Percentiles rank a stretch among this genome's conserved stretches.
phyloP scores from a whole-genome alignment of 2,888 invertebrate species.

The Eustalomyia histrio region DNA sequence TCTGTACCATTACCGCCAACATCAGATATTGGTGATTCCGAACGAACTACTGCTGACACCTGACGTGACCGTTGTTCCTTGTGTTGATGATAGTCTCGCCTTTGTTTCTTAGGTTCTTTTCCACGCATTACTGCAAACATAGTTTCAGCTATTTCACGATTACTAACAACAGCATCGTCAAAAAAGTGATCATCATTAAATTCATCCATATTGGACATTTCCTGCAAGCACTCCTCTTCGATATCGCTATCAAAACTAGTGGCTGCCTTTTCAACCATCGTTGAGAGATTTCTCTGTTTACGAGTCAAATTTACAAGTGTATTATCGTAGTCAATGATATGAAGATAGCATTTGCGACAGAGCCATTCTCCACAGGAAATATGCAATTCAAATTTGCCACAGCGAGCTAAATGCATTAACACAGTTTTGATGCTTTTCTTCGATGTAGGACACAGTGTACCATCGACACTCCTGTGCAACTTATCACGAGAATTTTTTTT shows the following conservation, averaged over 20 bases:
- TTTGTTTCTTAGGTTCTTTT: neutral
- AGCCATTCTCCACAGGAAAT: slow-evolving; percentile 58
- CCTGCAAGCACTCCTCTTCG: slow-evolving; percentile 65
- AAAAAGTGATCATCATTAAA: slow-evolving; percentile 65
- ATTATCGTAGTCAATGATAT: slow-evolving; percentile 64
- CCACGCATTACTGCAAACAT: slow-evolving; percentile 63
- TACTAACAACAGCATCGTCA: slow-evolving; percentile 64
- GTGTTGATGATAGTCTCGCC: neutral
- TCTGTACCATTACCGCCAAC: neutral
- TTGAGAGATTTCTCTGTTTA: slow-evolving; percentile 65
- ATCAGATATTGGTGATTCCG: neutral
- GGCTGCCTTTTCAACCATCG: slow-evolving; percentile 65
- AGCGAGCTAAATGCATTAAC: slow-evolving; percentile 61
- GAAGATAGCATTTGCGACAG: slow-evolving; percentile 60
- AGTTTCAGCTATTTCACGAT: slow-evolving; percentile 67
- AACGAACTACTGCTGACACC: neutral
- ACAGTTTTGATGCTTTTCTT: slow-evolving; percentile 65
- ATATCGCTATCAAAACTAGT: slow-evolving; percentile 65
- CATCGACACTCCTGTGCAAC: slow-evolving; percentile 51
- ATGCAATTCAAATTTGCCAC: slow-evolving; percentile 62
- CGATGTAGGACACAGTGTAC: slow-evolving; percentile 60
- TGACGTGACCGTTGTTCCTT: neutral
- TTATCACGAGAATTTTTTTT: slow-evolving; percentile 47
- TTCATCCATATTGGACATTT: slow-evolving; percentile 66
- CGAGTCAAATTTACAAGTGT: slow-evolving; percentile 60